Percentiles rank a stretch among this genome's conserved stretches.
phyloP scores from a whole-genome alignment of 1,140 invertebrate genomes.

The Callitettix versicolor region DNA sequence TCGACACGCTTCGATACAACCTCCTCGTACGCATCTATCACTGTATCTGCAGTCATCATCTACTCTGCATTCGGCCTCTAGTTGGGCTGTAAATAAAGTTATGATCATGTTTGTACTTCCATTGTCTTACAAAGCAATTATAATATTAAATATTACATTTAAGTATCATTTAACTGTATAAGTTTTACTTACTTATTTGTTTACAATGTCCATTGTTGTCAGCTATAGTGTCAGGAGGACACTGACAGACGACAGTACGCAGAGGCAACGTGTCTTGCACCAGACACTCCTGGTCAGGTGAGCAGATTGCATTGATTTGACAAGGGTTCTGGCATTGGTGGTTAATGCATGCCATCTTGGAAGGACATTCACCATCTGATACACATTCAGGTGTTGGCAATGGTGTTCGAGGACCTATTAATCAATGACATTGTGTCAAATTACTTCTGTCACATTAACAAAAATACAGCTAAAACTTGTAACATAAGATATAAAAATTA shows the following conservation, averaged over 20 bases:
- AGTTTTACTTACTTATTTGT: constrained; percentile 37
- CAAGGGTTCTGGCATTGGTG: constrained; percentile 66
- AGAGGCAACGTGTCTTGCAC: constrained; percentile 67
- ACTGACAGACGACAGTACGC: constrained; percentile 69
- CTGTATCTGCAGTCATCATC: constrained; percentile 60
- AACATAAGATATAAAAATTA: too few species aligned
- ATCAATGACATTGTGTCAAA: neutral
- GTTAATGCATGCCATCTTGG: constrained; percentile 64
- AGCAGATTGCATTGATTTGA: constrained; percentile 52
- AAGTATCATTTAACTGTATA: neutral
- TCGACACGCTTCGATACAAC: constrained; percentile 68
- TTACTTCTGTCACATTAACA: too few species aligned
- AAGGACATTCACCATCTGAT: constrained; percentile 62
- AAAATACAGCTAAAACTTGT: too few species aligned
- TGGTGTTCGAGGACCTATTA: constrained; percentile 24
- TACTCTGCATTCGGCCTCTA: constrained; percentile 39
- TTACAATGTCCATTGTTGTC: constrained; percentile 50
- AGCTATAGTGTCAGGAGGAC: constrained; percentile 58
- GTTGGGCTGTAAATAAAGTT: constrained; percentile 2
- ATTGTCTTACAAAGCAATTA: neutral
- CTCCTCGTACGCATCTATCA: constrained; percentile 61
- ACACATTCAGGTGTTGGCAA: constrained; percentile 56
- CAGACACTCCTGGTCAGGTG: constrained; percentile 59
- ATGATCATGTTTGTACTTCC: neutral
- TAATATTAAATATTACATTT: too few species aligned